These are phyloP conservation scores for Metallyticus violacea DNA, from an alignment of 2,888 invertebrate species.

Conservation along the genomic window DNA sequence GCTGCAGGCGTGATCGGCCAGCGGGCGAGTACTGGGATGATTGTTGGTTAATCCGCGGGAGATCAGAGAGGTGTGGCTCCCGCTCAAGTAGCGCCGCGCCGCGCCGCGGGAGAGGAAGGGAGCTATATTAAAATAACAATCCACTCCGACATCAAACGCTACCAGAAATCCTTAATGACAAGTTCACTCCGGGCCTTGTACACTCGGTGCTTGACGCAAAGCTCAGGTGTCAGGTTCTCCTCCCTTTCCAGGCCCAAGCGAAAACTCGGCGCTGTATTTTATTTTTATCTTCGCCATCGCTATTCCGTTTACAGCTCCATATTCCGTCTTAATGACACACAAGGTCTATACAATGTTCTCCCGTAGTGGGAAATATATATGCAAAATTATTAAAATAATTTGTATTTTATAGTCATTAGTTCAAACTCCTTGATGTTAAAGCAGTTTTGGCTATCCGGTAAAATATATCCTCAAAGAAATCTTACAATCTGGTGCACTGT, in stretches of 20 bases:
- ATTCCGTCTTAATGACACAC: not conserved
- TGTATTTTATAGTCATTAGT: too few species aligned
- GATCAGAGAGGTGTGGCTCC: slow-evolving; percentile 12
- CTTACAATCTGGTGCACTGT: too few species aligned
- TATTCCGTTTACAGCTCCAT: not conserved
- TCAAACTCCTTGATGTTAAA: too few species aligned
- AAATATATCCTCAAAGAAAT: too few species aligned
- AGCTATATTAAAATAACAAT: slow-evolving; percentile 11
- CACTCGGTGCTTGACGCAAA: not conserved
- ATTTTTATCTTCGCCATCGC: not conserved
- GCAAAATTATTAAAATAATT: too few species aligned
- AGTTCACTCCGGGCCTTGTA: too few species aligned
- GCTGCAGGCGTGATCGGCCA: not conserved
- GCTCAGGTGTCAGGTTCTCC: too few species aligned
- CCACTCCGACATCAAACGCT: slow-evolving; percentile 2
- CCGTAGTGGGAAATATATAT: too few species aligned
- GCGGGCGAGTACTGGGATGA: slow-evolving; percentile 10
- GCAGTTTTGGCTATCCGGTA: too few species aligned
- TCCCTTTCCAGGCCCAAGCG: too few species aligned
- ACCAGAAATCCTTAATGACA: slow-evolving; percentile 15
- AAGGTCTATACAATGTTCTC: too few species aligned
- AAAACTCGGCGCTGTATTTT: not conserved
- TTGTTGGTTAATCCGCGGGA: slow-evolving; percentile 27
- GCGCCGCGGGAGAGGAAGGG: not conserved
- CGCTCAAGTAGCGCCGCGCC: not conserved